Conservation (phyloP, 2,888 invertebrate species). For the Anorthoa munda region DNA sequence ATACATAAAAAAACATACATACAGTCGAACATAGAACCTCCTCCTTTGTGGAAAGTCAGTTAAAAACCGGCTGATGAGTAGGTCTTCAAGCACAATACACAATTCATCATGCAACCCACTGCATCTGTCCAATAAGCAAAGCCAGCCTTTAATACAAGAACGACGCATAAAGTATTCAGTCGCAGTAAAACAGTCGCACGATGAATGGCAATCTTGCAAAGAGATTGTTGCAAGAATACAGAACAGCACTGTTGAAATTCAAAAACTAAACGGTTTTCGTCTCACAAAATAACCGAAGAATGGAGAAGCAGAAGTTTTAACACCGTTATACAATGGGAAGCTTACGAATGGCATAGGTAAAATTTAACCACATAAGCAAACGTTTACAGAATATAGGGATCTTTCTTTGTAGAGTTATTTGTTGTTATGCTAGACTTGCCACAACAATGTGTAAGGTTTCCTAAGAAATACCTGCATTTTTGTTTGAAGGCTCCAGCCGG, state of each 20-base stretch:
- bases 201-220: constrained; percentile 66
- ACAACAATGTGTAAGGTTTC: background rate
- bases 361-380: background rate
- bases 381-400: background rate
- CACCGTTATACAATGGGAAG: constrained; percentile 16
- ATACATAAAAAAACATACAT: no score
- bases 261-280: constrained; percentile 74
- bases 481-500: no score
- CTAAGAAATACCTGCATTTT: no score
- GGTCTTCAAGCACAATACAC: background rate
- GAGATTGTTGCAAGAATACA: constrained; percentile 74
- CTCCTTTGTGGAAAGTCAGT: no score
- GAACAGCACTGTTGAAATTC: constrained; percentile 70
- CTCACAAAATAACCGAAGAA: constrained; percentile 61
- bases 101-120: constrained; percentile 11
- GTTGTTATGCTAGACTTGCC: background rate
- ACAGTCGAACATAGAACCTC: no score
- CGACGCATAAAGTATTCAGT: constrained; percentile 53
- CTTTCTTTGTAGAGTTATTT: background rate
- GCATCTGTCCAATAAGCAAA: constrained; percentile 20
- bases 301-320: constrained; percentile 53
- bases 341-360: background rate
- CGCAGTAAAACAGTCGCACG: constrained; percentile 54
- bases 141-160: constrained; percentile 35
- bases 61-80: background rate